Evolutionary conservation across 2,888 invertebrate genomes (phyloP).

Genomic region (Tenthredo notha): DNA sequence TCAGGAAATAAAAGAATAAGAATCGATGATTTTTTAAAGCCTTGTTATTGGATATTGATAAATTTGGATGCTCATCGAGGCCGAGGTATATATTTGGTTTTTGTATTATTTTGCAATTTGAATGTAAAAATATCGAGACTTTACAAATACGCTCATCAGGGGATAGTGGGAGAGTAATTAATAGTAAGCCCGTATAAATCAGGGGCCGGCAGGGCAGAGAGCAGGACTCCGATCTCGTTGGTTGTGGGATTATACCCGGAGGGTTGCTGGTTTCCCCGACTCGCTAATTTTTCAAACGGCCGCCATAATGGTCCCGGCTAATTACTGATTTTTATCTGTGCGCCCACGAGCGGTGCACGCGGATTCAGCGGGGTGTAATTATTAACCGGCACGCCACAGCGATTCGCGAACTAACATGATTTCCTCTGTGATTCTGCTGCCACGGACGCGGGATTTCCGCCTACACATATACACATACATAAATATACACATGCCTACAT

Average conservation of each 20-base stretch:
- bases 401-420: conserved; percentile 65
- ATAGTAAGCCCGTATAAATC: conserved; percentile 73
- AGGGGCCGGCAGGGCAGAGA: conserved; percentile 42
- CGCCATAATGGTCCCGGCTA: conserved; percentile 77
- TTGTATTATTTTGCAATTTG: conserved; percentile 3
- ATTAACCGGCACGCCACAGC: conserved; percentile 63
- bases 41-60: not conserved
- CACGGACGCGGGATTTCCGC: conserved; percentile 26
- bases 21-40: not conserved
- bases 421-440: conserved; percentile 57
- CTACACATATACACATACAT: not conserved
- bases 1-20: not conserved
- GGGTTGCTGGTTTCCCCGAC: conserved; percentile 75
- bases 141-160: conserved; percentile 50
- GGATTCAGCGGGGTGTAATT: conserved; percentile 64
- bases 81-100: not conserved
- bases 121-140: conserved; percentile 28
- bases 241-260: conserved; percentile 73
- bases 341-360: conserved; percentile 59
- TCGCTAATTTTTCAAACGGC: conserved; percentile 78
- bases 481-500: not conserved
- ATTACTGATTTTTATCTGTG: conserved; percentile 78
- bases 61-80: not conserved
- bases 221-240: conserved; percentile 52
- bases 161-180: conserved; percentile 70